Evolutionary conservation across 2,888 invertebrate genomes (phyloP).

Genomic region (Amblyjoppa proteus): DNA sequence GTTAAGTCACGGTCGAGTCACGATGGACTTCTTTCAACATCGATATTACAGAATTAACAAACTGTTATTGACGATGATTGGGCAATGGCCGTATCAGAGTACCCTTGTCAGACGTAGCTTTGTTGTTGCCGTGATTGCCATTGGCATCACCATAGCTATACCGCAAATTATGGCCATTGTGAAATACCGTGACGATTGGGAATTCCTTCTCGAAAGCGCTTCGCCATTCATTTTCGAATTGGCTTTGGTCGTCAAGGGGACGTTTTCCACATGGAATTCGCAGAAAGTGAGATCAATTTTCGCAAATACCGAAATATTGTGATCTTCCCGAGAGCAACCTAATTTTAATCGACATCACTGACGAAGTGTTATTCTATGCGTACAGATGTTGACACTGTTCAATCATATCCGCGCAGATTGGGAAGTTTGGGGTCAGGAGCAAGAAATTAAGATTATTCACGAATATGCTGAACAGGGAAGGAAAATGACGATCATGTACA

Average conservation of each 20-base stretch:
- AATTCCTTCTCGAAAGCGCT: slow-evolving; percentile 25
- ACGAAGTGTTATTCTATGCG: background rate
- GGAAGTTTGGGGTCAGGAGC: slow-evolving; percentile 37
- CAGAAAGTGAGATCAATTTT: background rate
- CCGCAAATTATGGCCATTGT: slow-evolving; percentile 31
- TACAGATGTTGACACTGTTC: slow-evolving; percentile 30
- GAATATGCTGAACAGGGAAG: slow-evolving; percentile 38
- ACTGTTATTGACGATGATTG: slow-evolving; percentile 33
- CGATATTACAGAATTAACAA: slow-evolving; percentile 38
- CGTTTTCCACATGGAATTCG: background rate
- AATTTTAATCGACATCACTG: too few relatives aligned
- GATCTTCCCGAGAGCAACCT: too few relatives aligned
- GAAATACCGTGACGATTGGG: slow-evolving; percentile 25
- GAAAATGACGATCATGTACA: slow-evolving; percentile 39
- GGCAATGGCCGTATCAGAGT: slow-evolving; percentile 53
- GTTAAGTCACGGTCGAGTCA: background rate
- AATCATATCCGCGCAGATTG: slow-evolving; percentile 41
- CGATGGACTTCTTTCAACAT: slow-evolving; percentile 35
- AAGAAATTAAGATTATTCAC: slow-evolving; percentile 48
- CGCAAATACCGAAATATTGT: background rate
- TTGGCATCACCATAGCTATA: background rate
- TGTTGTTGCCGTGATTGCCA: background rate
- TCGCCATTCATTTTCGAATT: background rate
- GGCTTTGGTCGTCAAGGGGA: background rate
- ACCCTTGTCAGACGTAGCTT: background rate